These are phyloP conservation scores for Drosophila equinoxialis DNA, from an alignment of 1,140 invertebrate genomes.

Conservation along the genomic window DNA sequence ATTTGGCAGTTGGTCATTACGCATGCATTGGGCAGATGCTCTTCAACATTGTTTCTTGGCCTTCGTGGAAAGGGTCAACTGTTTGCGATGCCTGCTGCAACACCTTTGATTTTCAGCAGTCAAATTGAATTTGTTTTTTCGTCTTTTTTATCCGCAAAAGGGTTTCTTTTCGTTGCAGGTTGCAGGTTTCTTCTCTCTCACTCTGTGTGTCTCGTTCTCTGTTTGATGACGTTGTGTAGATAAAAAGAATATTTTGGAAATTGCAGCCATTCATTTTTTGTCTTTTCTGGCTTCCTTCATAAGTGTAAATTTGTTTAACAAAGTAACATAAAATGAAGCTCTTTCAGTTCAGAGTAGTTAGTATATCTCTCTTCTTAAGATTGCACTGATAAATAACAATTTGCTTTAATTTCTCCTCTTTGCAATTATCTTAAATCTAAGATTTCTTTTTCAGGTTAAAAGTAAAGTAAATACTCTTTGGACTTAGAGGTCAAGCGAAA, in stretches of 20 bases:
- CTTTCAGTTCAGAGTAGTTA: background rate
- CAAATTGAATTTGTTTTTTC: slow-evolving; percentile 19
- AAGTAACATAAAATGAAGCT: slow-evolving; percentile 18
- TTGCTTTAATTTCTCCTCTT: background rate
- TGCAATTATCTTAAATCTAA: no score
- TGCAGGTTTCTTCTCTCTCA: slow-evolving; percentile 11
- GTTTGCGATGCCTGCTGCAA: slow-evolving; percentile 31
- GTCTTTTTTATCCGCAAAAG: background rate
- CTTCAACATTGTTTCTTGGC: slow-evolving; percentile 18
- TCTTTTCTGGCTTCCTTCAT: slow-evolving; percentile 2
- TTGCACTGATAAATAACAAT: background rate
- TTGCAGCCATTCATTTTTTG: slow-evolving; percentile 49
- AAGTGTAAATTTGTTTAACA: slow-evolving; percentile 46
- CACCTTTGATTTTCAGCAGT: slow-evolving; percentile 58
- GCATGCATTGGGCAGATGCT: slow-evolving; percentile 65
- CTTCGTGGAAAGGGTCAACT: slow-evolving; percentile 56
- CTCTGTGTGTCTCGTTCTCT: background rate
- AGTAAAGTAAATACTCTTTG: slow-evolving; percentile 24
- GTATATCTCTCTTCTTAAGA: no score
- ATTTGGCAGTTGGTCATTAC: slow-evolving; percentile 67
- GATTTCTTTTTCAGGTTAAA: no score
- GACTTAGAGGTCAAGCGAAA: slow-evolving; percentile 59
- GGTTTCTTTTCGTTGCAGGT: slow-evolving; percentile 30
- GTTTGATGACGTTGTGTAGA: slow-evolving; percentile 21
- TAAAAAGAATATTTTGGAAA: slow-evolving; percentile 18